Base-by-base conservation (phyloP, 1,140 invertebrate genomes). In the Hyposmocoma kahamanoa region DNA sequence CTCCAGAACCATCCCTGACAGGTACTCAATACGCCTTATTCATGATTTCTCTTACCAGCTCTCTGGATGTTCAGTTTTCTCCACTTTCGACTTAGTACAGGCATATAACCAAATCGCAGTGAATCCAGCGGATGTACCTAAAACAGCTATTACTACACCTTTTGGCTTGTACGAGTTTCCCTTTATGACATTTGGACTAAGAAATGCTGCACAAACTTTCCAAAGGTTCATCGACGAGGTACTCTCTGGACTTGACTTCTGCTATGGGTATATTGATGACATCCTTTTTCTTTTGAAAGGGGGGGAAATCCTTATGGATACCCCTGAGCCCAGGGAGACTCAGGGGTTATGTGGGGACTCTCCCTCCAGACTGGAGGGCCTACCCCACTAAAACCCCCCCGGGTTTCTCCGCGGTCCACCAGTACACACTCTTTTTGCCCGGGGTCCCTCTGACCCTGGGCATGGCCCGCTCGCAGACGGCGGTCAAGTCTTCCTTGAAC, bases 181-280 rank as follows among this genome's bases (percentile, higher is more conserved):
- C 2, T 41, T 53, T 11, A 76, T 88, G 67, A 53, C 54, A 8
- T 87, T 88, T 47, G 87, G 88, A 11, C 59, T 88, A 20, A 50
- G 58, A 15, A 87, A 87, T 56, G 84, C 84, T n/a, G 73, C 74
- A 6, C 72, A 84, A 19, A 84, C 77, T 2, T 90, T 89, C 55
- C 84, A 89, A 60, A 49, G 88, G 11, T 74, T 85, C 18, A 88
- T 89, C 42, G 71, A 87, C 56, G 41, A 74, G 21, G 65, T 88
- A 1, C 55, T 88, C 1, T 8, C 55, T 20, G 82, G 64, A 10
- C 56, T 78, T 6, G 58, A 67, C 28, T 87, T 78, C 45, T 54
- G 28, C 15, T 51, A 61, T 74, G 41, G 62, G 0, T 90, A 88
- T 53, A 41, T 90, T 0, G 89, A 90, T 54, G 89, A 89, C 48